Conservation (phyloP, 2,113 vertebrate species). For the Promerops cafer region DNA sequence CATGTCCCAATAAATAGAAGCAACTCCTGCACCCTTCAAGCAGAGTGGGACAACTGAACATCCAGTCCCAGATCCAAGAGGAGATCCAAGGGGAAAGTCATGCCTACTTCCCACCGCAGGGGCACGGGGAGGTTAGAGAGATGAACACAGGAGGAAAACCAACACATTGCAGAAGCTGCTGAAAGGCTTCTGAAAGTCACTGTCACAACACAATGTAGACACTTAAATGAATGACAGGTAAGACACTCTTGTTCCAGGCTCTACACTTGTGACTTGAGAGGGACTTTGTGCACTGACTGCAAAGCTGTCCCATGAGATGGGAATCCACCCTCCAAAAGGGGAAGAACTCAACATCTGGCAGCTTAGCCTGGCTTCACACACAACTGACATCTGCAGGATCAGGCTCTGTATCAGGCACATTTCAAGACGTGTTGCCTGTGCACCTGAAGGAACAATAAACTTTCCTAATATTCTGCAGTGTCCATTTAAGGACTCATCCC, state of each 20-base stretch:
- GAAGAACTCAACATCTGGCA: not conserved
- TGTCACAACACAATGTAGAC: not conserved
- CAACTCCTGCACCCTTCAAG: not conserved
- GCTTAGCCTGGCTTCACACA: not conserved
- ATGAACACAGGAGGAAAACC: not conserved
- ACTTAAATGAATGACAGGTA: not conserved
- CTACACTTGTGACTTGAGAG: not conserved
- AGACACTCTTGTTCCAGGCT: not conserved
- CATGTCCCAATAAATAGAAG: not conserved
- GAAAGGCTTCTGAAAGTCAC: not conserved
- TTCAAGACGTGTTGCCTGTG: not conserved
- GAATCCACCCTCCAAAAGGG: not conserved
- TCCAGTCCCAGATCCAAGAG: not conserved
- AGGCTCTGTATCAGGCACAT: not conserved
- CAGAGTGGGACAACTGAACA: not conserved
- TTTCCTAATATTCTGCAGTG: not conserved
- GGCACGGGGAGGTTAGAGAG: not conserved
- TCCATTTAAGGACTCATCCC: not conserved
- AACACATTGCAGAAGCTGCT: not conserved
- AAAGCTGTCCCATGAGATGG: not conserved
- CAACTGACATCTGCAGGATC: not conserved
- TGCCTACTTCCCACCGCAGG: rapidly evolving
- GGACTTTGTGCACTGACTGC: not conserved
- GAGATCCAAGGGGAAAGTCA: not conserved
- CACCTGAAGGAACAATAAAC: not conserved